Conservation (phyloP, 2,888 invertebrate genomes). For the Rotaria socialis region DNA sequence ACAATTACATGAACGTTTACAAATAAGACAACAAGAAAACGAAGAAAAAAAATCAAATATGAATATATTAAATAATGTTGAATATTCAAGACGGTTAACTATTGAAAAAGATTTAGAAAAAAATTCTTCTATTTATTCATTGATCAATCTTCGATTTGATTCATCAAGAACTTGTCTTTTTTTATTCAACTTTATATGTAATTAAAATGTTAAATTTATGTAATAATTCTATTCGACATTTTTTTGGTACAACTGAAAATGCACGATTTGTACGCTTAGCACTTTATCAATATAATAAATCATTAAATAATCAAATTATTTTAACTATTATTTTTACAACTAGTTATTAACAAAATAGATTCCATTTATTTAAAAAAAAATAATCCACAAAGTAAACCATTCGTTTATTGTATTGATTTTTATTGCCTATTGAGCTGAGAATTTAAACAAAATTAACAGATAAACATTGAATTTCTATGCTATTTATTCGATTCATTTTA, state of each 20-base stretch:
- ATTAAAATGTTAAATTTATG: slow-evolving; percentile 72
- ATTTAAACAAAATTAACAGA: too few relatives aligned
- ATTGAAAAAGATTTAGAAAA: slow-evolving; percentile 90
- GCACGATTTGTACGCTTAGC: slow-evolving; percentile 79
- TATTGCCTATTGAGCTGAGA: too few relatives aligned
- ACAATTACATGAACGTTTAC: background rate
- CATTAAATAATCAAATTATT: slow-evolving; percentile 45
- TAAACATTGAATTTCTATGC: too few relatives aligned
- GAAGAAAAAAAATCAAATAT: background rate
- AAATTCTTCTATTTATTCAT: slow-evolving; percentile 70
- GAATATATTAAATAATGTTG: slow-evolving; percentile 70
- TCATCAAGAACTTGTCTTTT: slow-evolving; percentile 84
- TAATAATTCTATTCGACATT: slow-evolving; percentile 76
- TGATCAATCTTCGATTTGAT: slow-evolving; percentile 62
- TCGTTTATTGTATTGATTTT: too few relatives aligned
- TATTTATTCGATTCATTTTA: slow-evolving; percentile 52
- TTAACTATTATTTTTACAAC: slow-evolving; percentile 83
- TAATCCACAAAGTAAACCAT: slow-evolving; percentile 68
- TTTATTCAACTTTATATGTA: slow-evolving; percentile 90
- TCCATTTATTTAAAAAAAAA: slow-evolving; percentile 69
- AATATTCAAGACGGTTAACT: slow-evolving; percentile 92
- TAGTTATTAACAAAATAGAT: slow-evolving; percentile 79
- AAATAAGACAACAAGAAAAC: background rate
- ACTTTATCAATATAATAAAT: slow-evolving; percentile 78
- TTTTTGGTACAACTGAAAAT: slow-evolving; percentile 86